These are phyloP conservation scores for Parelbella ahira DNA, from an alignment of 2,888 invertebrate genomes.

Conservation along the genomic window DNA sequence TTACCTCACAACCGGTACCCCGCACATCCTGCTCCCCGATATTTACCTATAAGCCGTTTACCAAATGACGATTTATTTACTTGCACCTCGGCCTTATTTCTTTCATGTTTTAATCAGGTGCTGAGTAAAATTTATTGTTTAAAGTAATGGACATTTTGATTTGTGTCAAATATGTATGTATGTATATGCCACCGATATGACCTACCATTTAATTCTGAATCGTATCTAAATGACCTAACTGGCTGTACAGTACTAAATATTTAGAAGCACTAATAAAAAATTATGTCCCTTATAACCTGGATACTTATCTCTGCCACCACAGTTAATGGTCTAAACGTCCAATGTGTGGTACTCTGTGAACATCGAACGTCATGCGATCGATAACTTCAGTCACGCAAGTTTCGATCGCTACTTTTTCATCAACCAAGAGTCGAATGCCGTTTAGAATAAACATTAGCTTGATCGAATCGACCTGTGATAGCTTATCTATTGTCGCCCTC, in stretches of 20 bases:
- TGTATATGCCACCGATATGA: too few species aligned
- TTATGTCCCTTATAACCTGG: too few species aligned
- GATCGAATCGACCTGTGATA: slow-evolving; percentile 52
- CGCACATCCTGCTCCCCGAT: slow-evolving; percentile 20
- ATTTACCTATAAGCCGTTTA: slow-evolving; percentile 17
- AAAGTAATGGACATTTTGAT: too few species aligned
- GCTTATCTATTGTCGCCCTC: slow-evolving; percentile 56
- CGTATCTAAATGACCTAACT: too few species aligned
- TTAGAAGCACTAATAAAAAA: too few species aligned
- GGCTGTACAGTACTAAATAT: too few species aligned
- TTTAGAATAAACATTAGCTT: slow-evolving; percentile 62
- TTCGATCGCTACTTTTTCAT: slow-evolving; percentile 48
- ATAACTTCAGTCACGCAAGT: slow-evolving; percentile 55
- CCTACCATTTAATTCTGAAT: too few species aligned
- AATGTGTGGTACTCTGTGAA: slow-evolving; percentile 8
- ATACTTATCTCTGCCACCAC: slow-evolving; percentile 1
- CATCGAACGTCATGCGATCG: slow-evolving; percentile 33
- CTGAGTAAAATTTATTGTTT: slow-evolving; percentile 4
- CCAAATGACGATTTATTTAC: slow-evolving; percentile 29
- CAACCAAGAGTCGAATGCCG: slow-evolving; percentile 38
- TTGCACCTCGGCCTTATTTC: slow-evolving; percentile 19
- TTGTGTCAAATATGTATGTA: too few species aligned
- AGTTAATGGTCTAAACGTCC: slow-evolving; percentile 2
- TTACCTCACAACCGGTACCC: slow-evolving; percentile 65
- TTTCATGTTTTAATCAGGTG: slow-evolving; percentile 16